These are phyloP conservation scores for Sigmodon hispidus DNA, from an alignment of 2,113 vertebrate genomes.

Conservation along the genomic window DNA sequence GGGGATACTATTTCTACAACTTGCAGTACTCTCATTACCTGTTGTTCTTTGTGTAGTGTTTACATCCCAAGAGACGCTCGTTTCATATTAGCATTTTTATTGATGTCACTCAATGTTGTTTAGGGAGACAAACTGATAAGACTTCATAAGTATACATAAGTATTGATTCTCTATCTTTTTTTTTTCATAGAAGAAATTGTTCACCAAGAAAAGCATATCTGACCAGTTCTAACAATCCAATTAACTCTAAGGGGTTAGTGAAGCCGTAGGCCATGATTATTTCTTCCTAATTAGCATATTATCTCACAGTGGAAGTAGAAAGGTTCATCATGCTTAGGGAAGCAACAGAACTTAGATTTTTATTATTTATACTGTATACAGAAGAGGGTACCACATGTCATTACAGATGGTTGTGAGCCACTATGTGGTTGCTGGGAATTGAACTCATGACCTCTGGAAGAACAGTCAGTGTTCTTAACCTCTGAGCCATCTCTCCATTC, in stretches of 20 bases:
- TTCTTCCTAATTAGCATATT: background rate
- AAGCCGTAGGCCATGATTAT: background rate
- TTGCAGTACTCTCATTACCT: background rate
- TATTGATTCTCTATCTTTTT: background rate
- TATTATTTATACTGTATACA: no score
- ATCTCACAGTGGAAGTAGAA: background rate
- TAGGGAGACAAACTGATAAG: background rate
- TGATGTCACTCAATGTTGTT: background rate
- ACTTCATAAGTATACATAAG: background rate
- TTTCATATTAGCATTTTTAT: background rate
- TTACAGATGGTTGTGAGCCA: no score
- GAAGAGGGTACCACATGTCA: no score
- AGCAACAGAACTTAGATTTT: background rate
- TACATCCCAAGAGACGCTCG: background rate
- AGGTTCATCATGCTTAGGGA: background rate
- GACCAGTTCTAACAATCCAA: background rate
- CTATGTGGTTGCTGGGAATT: no score
- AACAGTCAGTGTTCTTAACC: no score
- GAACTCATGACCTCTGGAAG: no score
- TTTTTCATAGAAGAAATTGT: background rate
- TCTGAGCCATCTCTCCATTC: no score
- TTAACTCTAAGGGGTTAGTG: background rate
- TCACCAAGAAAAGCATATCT: background rate
- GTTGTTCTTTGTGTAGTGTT: background rate
- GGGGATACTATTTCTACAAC: background rate